Evolutionary conservation across 2,113 vertebrate genomes (phyloP), one percentile per base, ranked within the genome.

Genomic region (Actenoides hombroni): DNA sequence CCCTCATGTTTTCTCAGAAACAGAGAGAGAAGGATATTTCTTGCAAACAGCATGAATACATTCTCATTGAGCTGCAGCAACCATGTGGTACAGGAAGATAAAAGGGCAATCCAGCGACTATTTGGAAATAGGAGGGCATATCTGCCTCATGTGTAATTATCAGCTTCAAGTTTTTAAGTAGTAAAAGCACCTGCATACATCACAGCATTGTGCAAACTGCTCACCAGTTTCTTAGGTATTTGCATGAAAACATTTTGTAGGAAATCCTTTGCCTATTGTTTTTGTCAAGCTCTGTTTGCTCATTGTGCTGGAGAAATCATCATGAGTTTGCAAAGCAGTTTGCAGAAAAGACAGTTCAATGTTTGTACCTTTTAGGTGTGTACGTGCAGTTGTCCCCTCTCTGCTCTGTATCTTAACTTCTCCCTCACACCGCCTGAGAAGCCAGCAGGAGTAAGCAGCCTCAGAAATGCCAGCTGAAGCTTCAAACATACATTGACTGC

Each of bases 371-470:
- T 86, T 80, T 44, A 60, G 3, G 5, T 7, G 9, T 0, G 0
- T 11, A 16, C 13, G 11, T 5, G 3, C 13, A 28, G 19, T 25
- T 86, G 37, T 39, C 21, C 20, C 63, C 33, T 54, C n/a, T n/a
- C n/a, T 21, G 69, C 28, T 64, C 54, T 8, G 2, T 35, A 31
- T 7, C 44, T 33, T 19, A 23, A 65, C 9, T 21, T 75, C 39
- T n/a, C 40, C 42, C 21, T 46, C 7, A 42, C 5, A 2, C 19
- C 46, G 13, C 13, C 40, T 39, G 57, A 65, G 83, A 80, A 61
- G 19, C 14, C n/a, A 0, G 2, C 1, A 0, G 31, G 11, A 51
- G 18, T 9, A 33, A 78, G 18, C 9, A 23, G 26, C 14, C 23
- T 25, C 51, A 44, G 21, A 56, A 81, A 77, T 17, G 33, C 20